phyloP scores from a whole-genome alignment of 2,113 vertebrate species.

The Syngnathus scovelli region DNA sequence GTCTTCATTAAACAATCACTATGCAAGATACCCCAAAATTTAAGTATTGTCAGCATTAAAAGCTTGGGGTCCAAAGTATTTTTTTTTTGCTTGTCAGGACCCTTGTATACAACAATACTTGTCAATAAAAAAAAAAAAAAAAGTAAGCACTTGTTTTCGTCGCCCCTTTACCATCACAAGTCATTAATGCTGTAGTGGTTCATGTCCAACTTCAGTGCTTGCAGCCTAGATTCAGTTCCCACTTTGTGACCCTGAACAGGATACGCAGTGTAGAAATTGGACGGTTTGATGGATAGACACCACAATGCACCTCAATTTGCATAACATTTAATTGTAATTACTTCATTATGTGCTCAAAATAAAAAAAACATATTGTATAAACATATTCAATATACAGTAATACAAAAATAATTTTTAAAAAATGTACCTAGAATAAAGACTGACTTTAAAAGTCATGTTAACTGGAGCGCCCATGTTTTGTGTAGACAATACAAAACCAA shows the following conservation, averaged over 20 bases:
- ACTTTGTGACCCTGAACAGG: neutral
- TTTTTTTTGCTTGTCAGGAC: too few relatives aligned
- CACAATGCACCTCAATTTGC: neutral
- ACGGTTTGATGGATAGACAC: neutral
- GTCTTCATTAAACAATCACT: too few relatives aligned
- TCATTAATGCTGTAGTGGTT: neutral
- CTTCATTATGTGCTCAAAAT: neutral
- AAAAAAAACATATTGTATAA: neutral
- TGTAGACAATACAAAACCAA: too few relatives aligned
- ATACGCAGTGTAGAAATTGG: neutral
- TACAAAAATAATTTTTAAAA: neutral
- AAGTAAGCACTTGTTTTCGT: neutral
- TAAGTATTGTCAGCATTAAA: too few relatives aligned
- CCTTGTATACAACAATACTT: too few relatives aligned
- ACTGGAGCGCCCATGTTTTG: neutral
- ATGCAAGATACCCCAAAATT: too few relatives aligned
- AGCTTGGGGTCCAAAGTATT: too few relatives aligned
- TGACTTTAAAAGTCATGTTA: neutral
- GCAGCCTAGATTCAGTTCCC: neutral
- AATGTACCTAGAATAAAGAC: neutral
- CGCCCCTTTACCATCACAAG: neutral
- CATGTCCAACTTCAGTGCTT: neutral
- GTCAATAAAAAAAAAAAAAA: too few relatives aligned
- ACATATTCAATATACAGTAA: neutral
- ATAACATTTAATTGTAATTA: neutral